Base-by-base conservation (phyloP, 1,140 invertebrate species). In the Orussus abietinus region DNA sequence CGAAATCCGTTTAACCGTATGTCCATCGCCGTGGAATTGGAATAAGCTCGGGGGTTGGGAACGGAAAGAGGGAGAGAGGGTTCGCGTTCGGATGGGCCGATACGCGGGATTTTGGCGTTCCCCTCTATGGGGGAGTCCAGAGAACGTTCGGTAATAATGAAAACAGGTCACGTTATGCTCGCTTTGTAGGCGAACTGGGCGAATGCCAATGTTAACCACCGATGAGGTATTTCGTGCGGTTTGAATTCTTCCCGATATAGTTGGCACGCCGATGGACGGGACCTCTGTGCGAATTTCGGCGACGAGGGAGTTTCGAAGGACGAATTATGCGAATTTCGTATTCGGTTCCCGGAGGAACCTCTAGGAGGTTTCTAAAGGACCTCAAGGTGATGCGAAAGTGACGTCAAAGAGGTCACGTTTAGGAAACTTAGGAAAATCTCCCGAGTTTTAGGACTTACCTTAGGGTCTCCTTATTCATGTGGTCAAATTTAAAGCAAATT, bases 181-280 rank as follows among this genome's bases (percentile, higher is more conserved):
- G 43, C 33, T 51, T 47, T 46, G 47, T 45, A 45, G 39, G 35
- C 38, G 30, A 52, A 48, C 45, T 53, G 53, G 48, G 28, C 45
- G 42, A 53, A 53, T 53, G 55, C 55, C 53, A 57, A 53, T 55
- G 55, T 49, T 53, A 57, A 55, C 47, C 41, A 35, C 40, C 47
- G 45, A 46, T 44, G 28, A 34, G 35, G 30, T 38, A 33, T 41
- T 41, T 39, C 29, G 38, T 50, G 38, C 30, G 22, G 30, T 29
- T 43, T 35, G 25, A 42, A 47, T 46, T 49, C 42, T 47, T 53
- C 20, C 19, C 36, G 22, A 37, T 36, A n/a, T n/a, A n/a, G 34
- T 22, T 35, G 32, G 30, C 34, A 35, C 32, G 28, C 14, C 22
- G 6, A 34, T 29, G n/a, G 31, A 38, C 12, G 12, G 34, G 12